Evolutionary conservation across 2,888 invertebrate species (phyloP).

Genomic region (Sesia apiformis): DNA sequence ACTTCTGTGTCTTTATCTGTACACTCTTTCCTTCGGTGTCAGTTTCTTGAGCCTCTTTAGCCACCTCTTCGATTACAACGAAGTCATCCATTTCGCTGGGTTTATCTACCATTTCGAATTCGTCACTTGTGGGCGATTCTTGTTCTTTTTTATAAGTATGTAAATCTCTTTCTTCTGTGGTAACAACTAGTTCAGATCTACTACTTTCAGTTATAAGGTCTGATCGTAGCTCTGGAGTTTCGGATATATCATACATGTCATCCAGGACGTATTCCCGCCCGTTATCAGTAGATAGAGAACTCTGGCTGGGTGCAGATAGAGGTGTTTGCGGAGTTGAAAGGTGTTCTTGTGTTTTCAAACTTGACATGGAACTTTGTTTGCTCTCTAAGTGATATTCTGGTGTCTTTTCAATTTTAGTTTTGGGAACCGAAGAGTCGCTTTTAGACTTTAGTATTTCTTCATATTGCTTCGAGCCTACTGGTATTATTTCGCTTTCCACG

Average conservation of each 20-base stretch:
- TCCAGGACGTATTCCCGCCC: constrained; percentile 77
- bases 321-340: constrained; percentile 76
- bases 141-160: constrained; percentile 72
- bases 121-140: constrained; percentile 87
- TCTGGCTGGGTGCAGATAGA: constrained; percentile 77
- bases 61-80: constrained; percentile 91
- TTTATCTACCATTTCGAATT: constrained; percentile 90
- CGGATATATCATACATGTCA: constrained; percentile 73
- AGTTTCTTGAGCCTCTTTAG: constrained; percentile 87
- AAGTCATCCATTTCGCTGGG: constrained; percentile 91
- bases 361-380: constrained; percentile 76
- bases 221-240: constrained; percentile 74
- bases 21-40: constrained; percentile 89
- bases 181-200: constrained; percentile 75
- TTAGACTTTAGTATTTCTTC: constrained; percentile 68
- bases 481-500: constrained; percentile 57
- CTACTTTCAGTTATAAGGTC: constrained; percentile 60
- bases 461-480: constrained; percentile 54
- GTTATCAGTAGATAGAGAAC: constrained; percentile 78
- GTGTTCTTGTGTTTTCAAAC: constrained; percentile 69
- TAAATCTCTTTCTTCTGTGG: constrained; percentile 74
- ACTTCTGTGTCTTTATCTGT: constrained; percentile 72
- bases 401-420: constrained; percentile 61
- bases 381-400: constrained; percentile 58
- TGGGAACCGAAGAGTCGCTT: constrained; percentile 67